phyloP scores from a whole-genome alignment of 1,140 invertebrate species.

The Vanessa atalanta region DNA sequence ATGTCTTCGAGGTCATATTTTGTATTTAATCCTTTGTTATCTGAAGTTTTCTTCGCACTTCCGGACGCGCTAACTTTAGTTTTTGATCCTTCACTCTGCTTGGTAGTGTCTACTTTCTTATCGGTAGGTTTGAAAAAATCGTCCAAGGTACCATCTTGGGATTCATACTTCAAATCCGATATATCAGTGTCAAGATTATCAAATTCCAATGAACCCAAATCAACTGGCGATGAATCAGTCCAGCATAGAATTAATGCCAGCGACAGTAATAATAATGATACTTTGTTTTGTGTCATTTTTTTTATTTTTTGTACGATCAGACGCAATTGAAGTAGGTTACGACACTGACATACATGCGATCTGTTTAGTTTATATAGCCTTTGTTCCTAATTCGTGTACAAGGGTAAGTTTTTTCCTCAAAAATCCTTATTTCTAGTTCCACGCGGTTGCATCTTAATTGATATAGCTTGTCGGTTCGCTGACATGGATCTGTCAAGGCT shows the following conservation, averaged over 20 bases:
- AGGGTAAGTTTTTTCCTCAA: constrained; percentile 52
- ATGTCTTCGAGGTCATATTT: constrained; percentile 69
- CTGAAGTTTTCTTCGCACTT: constrained; percentile 61
- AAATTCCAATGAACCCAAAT: constrained; percentile 45
- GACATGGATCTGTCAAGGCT: constrained; percentile 60
- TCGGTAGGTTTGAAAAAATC: constrained; percentile 63
- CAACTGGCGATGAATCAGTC: constrained; percentile 53
- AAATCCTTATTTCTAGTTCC: constrained; percentile 50
- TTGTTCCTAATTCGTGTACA: constrained; percentile 53
- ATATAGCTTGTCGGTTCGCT: constrained; percentile 47
- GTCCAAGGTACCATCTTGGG: constrained; percentile 58
- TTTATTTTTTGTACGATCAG: constrained; percentile 60
- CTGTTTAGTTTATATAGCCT: constrained; percentile 68
- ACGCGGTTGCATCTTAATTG: constrained; percentile 53
- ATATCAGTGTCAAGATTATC: constrained; percentile 61
- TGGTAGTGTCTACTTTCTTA: constrained; percentile 26
- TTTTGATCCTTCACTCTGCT: constrained; percentile 36
- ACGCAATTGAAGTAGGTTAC: constrained; percentile 71
- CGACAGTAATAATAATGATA: constrained; percentile 50
- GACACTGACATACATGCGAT: constrained; percentile 77
- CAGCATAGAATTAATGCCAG: constrained; percentile 59
- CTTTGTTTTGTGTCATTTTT: constrained; percentile 60
- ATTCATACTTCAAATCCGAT: constrained; percentile 58
- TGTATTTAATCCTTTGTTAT: constrained; percentile 76
- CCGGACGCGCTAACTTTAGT: constrained; percentile 45